A percentile compares a stretch with the other conserved stretches of the same genome.
phyloP scores from a whole-genome alignment of 2,888 invertebrate species.

The Pammene aurita region DNA sequence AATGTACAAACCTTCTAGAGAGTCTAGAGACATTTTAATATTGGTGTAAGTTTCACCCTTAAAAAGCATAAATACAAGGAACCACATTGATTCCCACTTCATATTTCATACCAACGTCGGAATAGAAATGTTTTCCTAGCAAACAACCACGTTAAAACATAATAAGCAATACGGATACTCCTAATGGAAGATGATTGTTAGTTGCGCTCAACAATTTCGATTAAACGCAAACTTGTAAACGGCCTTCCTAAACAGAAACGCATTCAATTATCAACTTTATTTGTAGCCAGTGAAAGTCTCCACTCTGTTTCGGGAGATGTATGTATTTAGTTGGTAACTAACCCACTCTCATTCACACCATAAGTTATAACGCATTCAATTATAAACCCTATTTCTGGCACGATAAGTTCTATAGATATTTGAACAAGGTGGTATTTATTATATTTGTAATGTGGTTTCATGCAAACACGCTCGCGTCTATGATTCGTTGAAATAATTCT shows the following conservation, averaged over 20 bases:
- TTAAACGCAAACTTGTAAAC: slow-evolving; percentile 20
- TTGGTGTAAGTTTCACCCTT: not conserved
- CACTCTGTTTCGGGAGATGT: not conserved
- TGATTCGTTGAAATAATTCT: slow-evolving; percentile 40
- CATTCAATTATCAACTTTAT: slow-evolving; percentile 28
- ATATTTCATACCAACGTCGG: slow-evolving; percentile 17
- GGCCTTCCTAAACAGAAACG: not conserved
- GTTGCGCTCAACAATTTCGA: slow-evolving; percentile 43
- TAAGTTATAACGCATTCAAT: slow-evolving; percentile 3
- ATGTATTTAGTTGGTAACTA: slow-evolving; percentile 6
- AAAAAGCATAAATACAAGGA: not conserved
- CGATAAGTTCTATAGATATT: not conserved
- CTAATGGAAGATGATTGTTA: slow-evolving; percentile 50
- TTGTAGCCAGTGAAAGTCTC: not conserved
- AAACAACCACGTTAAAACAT: slow-evolving; percentile 43
- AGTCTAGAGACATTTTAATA: no score
- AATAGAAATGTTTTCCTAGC: slow-evolving; percentile 36
- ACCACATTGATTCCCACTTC: slow-evolving; percentile 18
- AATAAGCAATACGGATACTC: slow-evolving; percentile 45
- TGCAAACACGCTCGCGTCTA: slow-evolving; percentile 39
- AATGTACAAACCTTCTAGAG: no score
- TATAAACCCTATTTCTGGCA: not conserved
- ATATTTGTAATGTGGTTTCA: slow-evolving; percentile 28
- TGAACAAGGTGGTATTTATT: not conserved
- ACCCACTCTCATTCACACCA: slow-evolving; percentile 21